A percentile compares a stretch with the other conserved stretches of the same genome.
Evolutionary conservation across 1,140 invertebrate species (phyloP).

Genomic region (Plutomurus gul): DNA sequence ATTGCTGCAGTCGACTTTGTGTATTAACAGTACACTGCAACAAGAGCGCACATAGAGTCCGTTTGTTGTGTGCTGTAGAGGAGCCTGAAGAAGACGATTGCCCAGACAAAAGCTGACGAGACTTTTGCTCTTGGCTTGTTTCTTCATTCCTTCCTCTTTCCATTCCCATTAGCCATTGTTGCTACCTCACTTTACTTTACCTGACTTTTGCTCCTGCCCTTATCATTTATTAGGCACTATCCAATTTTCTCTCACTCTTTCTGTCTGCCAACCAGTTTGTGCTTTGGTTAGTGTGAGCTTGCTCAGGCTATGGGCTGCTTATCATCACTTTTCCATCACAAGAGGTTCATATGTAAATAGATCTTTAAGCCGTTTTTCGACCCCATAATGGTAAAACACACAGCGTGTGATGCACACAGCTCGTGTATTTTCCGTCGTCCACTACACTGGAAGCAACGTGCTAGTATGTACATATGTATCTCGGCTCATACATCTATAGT

Average conservation of each 20-base stretch:
- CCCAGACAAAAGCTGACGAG: neutral
- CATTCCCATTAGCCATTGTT: neutral
- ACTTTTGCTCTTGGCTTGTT: neutral
- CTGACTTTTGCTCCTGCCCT: constrained; percentile 1
- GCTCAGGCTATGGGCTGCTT: neutral
- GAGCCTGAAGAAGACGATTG: no score
- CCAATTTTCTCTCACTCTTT: neutral
- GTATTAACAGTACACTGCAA: no score
- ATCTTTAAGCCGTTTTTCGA: neutral
- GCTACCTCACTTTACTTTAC: constrained; percentile 3
- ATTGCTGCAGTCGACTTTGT: no score
- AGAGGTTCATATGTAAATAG: constrained; percentile 1
- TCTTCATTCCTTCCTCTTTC: neutral
- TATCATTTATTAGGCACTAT: constrained; percentile 7
- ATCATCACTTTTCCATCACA: neutral
- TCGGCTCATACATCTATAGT: no score
- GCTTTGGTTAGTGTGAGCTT: neutral
- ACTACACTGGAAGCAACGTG: neutral
- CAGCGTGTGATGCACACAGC: neutral
- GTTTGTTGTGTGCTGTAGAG: no score
- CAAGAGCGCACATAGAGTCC: no score
- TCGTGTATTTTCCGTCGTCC: neutral
- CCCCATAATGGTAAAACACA: neutral
- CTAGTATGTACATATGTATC: no score
- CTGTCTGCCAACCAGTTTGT: neutral